Base-by-base conservation (phyloP, 2,797 vertebrate species). In the Ammospiza maritima region DNA sequence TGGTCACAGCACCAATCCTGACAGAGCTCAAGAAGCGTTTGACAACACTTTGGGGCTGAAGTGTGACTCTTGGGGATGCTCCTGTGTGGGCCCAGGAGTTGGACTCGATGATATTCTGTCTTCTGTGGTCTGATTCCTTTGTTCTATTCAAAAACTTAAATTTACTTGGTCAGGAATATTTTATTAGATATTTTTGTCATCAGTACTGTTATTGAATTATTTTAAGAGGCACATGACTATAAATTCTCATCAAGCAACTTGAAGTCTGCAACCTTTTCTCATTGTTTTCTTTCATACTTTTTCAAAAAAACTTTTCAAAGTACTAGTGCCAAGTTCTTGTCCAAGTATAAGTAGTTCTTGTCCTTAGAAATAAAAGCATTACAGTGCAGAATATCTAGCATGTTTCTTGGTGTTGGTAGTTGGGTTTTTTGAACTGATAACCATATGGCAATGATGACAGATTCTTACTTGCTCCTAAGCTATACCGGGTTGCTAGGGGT, bases 401-500 rank as follows among this genome's bases (percentile, higher is more conserved):
- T 84, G 27, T 85, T 89, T 86, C 71, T 89, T 87, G 44, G 16
- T 90, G 44, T 48, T 93, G 80, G 54, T 96, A 26, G 18, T 64
- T 44, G 26, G 30, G 16, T n/a, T 65, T 79, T 90, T 58, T 36
- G 11, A 91, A 56, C 51, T 67, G 82, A 86, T 96, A 84, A 67
- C 93, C 93, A 94, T 96, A 95, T 96, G 94, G 87, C 71, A 53
- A 67, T 75, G 91, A 53, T 93, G 92, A 80, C 93, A 94, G 93
- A 85, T 85, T 96, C 80, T 89, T 95, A 93, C 67, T 96, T 97
- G 93, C 95, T 96, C 45, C 80, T 50, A 70, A 89, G 85, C 75
- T 92, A 3, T 96, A 96, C 88, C 64, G 82, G 97, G 97, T 97
- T 98, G 97, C 97, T 95, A 96, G 90, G 97, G 96, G 70, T 94